Base-by-base conservation (phyloP, 2,797 vertebrate genomes). In the Melanotaenia pygmaea region DNA sequence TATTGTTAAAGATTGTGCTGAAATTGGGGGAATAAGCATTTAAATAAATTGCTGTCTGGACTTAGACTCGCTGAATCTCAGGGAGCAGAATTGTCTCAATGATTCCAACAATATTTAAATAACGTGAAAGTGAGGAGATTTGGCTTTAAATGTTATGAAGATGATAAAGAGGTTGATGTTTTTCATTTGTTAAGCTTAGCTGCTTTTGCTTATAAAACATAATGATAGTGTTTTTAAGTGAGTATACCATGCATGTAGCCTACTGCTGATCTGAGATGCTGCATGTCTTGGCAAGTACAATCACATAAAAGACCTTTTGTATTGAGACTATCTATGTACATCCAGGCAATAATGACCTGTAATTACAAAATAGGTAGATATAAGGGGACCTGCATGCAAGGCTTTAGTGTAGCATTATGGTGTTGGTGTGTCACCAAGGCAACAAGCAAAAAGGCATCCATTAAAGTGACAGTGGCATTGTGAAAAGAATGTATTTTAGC, bases 401-500 rank as follows among this genome's bases (percentile, higher is more conserved):
- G 20, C 7, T 18, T n/a, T n/a, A 50, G 45, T 5, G 6, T 47
- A 8, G 18, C 20, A 18, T 53, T 53, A 12, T 53, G 4, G 51
- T 26, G 12, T 10, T 53, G 22, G 12, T 24, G 24, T 53, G 22
- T 53, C 51, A 53, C 24, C 51, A 26, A 53, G 51, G 51, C 51
- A 50, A 50, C 45, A 20, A 50, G 20, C 45, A 53, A 53, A 51
- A 51, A 22, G 22, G 50, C 22, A 22, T 9, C 11, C 10, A 16
- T 24, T 22, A 51, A 51, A 53, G 24, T 53, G 51, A 26, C 22
- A 26, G 22, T 4, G 40, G 54, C 57, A 20, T 45, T 67, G 43
- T 43, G 58, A 58, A 16, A 67, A 67, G 22, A 7, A 8, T 45
- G 38, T 58, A n/a, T 67, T 45, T 58, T 16, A 67, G 28, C 54